phyloP scores from a whole-genome alignment of 2,113 vertebrate genomes.

The Machaerirhynchus nigripectus region DNA sequence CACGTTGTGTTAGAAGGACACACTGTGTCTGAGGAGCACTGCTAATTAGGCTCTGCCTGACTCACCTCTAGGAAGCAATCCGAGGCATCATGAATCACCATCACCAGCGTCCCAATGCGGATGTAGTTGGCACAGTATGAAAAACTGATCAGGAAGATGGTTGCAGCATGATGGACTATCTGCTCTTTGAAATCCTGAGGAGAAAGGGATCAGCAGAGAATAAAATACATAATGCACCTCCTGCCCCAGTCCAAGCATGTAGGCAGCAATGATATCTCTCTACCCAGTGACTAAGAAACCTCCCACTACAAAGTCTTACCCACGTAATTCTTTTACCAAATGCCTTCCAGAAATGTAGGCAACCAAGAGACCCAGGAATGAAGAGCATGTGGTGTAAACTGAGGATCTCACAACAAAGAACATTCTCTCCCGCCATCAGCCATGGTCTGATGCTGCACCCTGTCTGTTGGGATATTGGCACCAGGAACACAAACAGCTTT shows the following conservation, averaged over 20 bases:
- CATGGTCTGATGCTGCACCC: not conserved
- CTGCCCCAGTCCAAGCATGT: not conserved
- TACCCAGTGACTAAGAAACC: not conserved
- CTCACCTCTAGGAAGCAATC: constrained; percentile 90
- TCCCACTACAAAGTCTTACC: not conserved
- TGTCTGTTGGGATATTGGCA: not conserved
- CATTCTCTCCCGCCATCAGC: not conserved
- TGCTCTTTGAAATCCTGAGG: constrained; percentile 90
- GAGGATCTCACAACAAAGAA: not conserved
- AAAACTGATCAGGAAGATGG: constrained; percentile 86
- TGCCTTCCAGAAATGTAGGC: not conserved
- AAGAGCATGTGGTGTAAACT: not conserved
- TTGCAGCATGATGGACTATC: constrained; percentile 86
- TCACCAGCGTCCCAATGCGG: constrained; percentile 85
- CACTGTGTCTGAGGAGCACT: not conserved
- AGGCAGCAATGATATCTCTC: not conserved
- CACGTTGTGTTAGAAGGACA: not conserved
- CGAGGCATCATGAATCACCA: constrained; percentile 86
- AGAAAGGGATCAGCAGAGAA: not conserved
- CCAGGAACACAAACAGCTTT: not conserved
- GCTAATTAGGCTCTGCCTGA: not conserved
- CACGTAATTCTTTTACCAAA: not conserved
- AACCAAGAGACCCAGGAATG: not conserved
- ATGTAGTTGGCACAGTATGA: constrained; percentile 90
- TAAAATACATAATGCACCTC: not conserved